Evolutionary conservation across 1,140 invertebrate species (phyloP), one percentile per base, ranked within the genome.

Genomic region (Drosophila nannoptera): DNA sequence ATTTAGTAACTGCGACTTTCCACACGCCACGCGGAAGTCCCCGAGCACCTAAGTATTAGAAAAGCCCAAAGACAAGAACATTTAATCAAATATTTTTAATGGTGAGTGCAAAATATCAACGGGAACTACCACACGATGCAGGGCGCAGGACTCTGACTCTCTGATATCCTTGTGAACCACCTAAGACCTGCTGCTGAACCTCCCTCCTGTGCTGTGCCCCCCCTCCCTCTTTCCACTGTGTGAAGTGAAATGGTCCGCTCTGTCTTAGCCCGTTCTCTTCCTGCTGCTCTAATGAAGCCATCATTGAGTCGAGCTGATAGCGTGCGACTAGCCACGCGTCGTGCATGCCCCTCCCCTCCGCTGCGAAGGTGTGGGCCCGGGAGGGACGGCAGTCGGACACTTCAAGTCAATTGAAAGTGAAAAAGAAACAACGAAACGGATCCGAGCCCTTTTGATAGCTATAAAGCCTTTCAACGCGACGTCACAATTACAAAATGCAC

Each of bases 401-500:
- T 63, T 62, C 12, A 43, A 12, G 12, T n/a, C 12, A 14, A 43
- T 7, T 14, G 46, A 69, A 64, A 58, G 52, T 29, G 8, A 53
- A 43, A 14, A 32, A 33, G 12, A 56, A 45, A 55, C 12, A 45
- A 45, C 40, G 29, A 48, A 40, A 55, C 12, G 22, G 43, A 63
- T 64, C 56, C 33, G 22, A 69, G 38, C 42, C 14, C 52, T 38
- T 62, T 66, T 66, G 62, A 66, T 70, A 42, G 62, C 48, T 60
- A 59, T 59, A 40, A 22, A 42, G 40, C 62, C 59, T 70, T 70
- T 70, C 62, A 70, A 43, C 68, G 68, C 63, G 66, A 70, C 63
- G 68, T 70, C 68, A 59, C 62, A 70, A 70, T 66, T 70, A 70
- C 54, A 70, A 70, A 70, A 70, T 70, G 68, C 68, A 70, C 68